Conservation (phyloP, 2,888 invertebrate genomes). For the Drosophila kanekoi region DNA sequence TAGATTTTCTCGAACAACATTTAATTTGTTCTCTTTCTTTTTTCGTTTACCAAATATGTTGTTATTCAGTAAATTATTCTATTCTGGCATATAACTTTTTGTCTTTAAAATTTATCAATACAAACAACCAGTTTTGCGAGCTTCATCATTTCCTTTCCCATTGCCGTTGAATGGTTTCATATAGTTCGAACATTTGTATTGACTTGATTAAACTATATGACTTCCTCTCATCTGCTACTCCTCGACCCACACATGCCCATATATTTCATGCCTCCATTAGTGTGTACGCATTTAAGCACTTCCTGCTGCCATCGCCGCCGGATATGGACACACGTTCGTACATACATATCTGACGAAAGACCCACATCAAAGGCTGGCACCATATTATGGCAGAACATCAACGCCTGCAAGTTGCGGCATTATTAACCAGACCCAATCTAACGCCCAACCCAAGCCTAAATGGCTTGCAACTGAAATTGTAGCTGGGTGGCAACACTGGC, state of each 20-base stretch:
- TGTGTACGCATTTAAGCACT: slow-evolving; percentile 11
- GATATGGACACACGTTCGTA: slow-evolving; percentile 9
- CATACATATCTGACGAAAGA: slow-evolving; percentile 12
- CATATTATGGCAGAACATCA: slow-evolving; percentile 61
- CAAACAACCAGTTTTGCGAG: too few species aligned
- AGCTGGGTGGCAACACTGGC: slow-evolving; percentile 22
- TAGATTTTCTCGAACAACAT: too few species aligned
- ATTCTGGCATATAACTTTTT: not conserved
- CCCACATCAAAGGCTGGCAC: slow-evolving; percentile 55
- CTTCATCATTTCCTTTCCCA: not conserved
- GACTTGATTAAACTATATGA: not conserved
- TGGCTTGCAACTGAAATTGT: slow-evolving; percentile 17
- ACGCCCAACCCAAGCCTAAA: not conserved
- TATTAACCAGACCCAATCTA: slow-evolving; percentile 30
- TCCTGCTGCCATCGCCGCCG: not conserved
- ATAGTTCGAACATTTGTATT: not conserved
- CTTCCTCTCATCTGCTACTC: not conserved
- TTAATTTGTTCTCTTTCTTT: too few species aligned
- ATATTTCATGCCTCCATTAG: slow-evolving; percentile 2
- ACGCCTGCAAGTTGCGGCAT: slow-evolving; percentile 57
- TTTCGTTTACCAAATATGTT: not conserved
- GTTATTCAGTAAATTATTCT: too few species aligned
- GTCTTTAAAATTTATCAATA: not conserved
- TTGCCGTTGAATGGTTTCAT: not conserved
- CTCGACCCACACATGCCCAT: not conserved